phyloP scores from a whole-genome alignment of 2,797 vertebrate species.

The Erithacus rubecula region DNA sequence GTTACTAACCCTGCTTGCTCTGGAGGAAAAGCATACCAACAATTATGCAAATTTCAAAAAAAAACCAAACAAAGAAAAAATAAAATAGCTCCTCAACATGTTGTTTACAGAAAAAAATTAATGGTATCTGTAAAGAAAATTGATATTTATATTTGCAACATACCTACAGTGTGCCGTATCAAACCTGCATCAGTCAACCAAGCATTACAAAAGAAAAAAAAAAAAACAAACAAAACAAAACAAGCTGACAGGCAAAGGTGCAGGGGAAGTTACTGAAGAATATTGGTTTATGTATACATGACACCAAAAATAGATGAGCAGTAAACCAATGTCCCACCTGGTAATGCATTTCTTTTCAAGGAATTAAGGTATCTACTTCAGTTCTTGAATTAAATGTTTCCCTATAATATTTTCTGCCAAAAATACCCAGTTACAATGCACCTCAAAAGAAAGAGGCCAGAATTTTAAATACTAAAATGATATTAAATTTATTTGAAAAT shows the following conservation, averaged over 20 bases:
- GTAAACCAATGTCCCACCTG: conserved; percentile 43
- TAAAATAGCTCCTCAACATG: not conserved
- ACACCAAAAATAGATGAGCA: conserved; percentile 44
- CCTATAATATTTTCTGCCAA: not conserved
- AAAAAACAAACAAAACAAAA: not conserved
- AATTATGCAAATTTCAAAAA: not conserved
- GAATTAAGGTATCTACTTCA: not conserved
- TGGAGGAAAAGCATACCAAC: conserved; percentile 13
- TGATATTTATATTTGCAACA: not conserved
- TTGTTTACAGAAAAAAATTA: not conserved
- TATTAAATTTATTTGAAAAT: not conserved
- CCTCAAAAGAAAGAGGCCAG: not conserved
- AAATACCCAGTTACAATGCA: not conserved
- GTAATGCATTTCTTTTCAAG: conserved; percentile 64
- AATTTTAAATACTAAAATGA: not conserved
- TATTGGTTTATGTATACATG: conserved; percentile 31
- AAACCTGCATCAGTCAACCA: conserved; percentile 21
- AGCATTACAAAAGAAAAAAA: not conserved
- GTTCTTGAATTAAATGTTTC: not conserved
- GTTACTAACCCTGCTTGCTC: conserved; percentile 25
- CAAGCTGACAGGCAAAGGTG: not conserved
- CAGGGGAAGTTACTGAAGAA: not conserved
- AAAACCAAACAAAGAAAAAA: not conserved
- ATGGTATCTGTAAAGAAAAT: conserved; percentile 8
- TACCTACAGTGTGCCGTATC: not conserved